These are phyloP conservation scores for Tetragonula carbonaria DNA, from an alignment of 2,888 invertebrate genomes.

Conservation along the genomic window DNA sequence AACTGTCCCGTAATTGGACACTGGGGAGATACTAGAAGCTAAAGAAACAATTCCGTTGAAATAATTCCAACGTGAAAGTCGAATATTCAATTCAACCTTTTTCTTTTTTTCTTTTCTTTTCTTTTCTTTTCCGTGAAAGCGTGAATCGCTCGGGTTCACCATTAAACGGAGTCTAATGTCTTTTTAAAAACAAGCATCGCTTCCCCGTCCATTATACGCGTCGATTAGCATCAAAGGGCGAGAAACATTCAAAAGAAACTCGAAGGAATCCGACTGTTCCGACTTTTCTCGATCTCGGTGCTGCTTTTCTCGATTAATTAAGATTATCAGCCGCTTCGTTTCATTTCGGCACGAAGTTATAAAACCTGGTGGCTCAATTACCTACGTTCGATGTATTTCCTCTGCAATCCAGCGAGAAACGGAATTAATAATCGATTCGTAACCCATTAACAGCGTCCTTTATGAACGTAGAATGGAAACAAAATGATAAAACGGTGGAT, in stretches of 20 bases:
- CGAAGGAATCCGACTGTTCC: background rate
- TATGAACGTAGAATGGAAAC: background rate
- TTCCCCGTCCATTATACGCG: too few species aligned
- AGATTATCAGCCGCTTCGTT: conserved; percentile 11
- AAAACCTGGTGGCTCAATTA: conserved; percentile 19
- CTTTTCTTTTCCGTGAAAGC: too few species aligned
- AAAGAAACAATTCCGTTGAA: conserved; percentile 18
- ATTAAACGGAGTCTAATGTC: too few species aligned
- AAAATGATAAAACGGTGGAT: background rate
- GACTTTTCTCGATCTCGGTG: background rate
- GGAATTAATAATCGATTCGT: conserved; percentile 36
- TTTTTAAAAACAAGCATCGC: background rate
- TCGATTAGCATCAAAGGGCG: background rate
- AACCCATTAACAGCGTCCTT: conserved; percentile 20
- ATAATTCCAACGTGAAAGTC: background rate
- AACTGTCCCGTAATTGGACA: conserved; percentile 22
- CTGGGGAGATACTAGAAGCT: background rate
- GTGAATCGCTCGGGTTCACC: too few species aligned
- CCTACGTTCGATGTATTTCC: conserved; percentile 21
- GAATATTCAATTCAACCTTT: conserved; percentile 8
- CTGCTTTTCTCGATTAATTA: conserved; percentile 14
- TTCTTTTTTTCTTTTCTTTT: too few species aligned
- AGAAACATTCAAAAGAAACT: background rate
- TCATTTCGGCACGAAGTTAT: background rate
- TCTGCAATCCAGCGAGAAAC: conserved; percentile 10